Evolutionary conservation across 2,888 invertebrate species (phyloP), one percentile per base, ranked within the genome.

Genomic region (Drosophila parthenogenetica): DNA sequence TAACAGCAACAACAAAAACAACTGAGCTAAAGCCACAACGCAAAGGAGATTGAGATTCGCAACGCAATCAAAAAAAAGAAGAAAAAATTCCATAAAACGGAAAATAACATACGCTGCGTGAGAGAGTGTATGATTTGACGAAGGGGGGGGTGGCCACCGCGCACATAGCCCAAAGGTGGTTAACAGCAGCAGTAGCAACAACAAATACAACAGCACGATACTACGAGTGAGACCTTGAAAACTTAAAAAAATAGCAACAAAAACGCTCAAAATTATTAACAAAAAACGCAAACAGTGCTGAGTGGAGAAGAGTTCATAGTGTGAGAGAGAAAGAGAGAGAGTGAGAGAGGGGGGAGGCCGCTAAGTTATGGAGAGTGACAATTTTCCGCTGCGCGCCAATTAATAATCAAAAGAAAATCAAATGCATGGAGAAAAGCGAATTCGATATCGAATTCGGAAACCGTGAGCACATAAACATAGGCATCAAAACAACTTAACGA

Each of bases 281-380:
- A 61, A 70, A 76, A 73, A 51, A 73, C 49, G 76, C 75, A 79
- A 62, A 79, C 63, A 79, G 79, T 42, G 74, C 75, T 50, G 65
- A 54, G 59, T 46, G 57, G 42, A 25, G 61, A 29, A 29, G 29
- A 29, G 29, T 29, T 29, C 8, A 45, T 53, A 42, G 29, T 10
- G 25, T 22, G 16, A 37, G 14, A 10, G 60, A 37, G 60, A 40
- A 64, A 42, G 29, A 10, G 16, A 22, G 16, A 35, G 19, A 10
- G 32, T 10, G 29, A 42, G 50, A n/a, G 57, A 29, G 17, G 29
- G 60, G 35, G 60, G 46, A 39, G 68, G 63, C 68, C 53, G 66
- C 48, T 58, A 84, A 76, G 88, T 87, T 81, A 85, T 85, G 85
- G 85, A 85, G 84, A 85, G 80, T 83, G 89, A 88, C 77, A 80